Evolutionary conservation across 2,888 invertebrate species (phyloP).

Genomic region (Cephus pulcher): DNA sequence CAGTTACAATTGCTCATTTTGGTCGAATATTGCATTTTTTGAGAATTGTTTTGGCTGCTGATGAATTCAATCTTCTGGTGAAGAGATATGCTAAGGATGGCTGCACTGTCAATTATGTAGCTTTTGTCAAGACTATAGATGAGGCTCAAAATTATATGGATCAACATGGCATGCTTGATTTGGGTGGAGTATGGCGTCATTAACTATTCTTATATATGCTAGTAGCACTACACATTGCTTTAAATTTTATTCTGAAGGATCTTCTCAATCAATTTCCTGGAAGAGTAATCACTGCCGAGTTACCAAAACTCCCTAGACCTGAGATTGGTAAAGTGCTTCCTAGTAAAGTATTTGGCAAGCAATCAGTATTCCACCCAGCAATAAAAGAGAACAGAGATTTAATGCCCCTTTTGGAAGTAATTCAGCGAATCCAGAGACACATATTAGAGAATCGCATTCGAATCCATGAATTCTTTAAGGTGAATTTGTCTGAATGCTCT

Average conservation of each 20-base stretch:
- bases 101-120: conserved; percentile 83
- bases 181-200: conserved; percentile 68
- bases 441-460: conserved; percentile 75
- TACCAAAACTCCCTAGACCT: conserved; percentile 77
- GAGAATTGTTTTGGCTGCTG: conserved; percentile 75
- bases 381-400: conserved; percentile 67
- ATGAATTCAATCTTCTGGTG: conserved; percentile 80
- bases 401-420: conserved; percentile 70
- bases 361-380: conserved; percentile 73
- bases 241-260: conserved; percentile 60
- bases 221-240: background rate
- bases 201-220: background rate
- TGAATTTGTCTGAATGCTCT: conserved; percentile 43
- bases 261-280: conserved; percentile 72
- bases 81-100: conserved; percentile 82
- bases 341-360: conserved; percentile 69
- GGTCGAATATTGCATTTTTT: conserved; percentile 79
- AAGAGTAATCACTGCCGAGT: conserved; percentile 75
- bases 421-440: conserved; percentile 76
- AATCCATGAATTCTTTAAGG: conserved; percentile 78
- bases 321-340: conserved; percentile 72
- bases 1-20: conserved; percentile 82
- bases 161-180: conserved; percentile 68
- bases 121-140: conserved; percentile 78
- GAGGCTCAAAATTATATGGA: conserved; percentile 74